Base-by-base conservation (phyloP, 2,888 invertebrate species). In the Lepetodrilus schrolli region DNA sequence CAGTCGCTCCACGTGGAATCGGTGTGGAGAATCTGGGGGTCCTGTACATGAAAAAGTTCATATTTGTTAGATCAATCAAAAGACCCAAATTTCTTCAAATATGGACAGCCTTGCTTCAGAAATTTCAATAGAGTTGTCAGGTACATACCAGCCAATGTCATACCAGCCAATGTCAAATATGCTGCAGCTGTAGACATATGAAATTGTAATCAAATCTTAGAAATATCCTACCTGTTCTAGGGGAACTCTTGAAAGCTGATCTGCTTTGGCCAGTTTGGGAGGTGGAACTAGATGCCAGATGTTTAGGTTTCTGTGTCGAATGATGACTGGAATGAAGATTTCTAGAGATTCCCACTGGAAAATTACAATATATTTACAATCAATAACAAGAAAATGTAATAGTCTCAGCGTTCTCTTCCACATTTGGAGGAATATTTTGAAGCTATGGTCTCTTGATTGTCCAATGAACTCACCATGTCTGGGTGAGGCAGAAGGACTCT, bases 1-100 rank as follows among this genome's bases (percentile, higher is more conserved):
- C 34, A 86, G 82, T 48, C 85, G 80, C 76, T 86, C 84, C 5
- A 86, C 78, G 66, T 80, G 80, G 76, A 88, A 87, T 68, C 86
- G 77, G 38, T 73, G 78, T 13, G 89, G 88, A 10, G 86, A 78
- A 30, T 86, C 86, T 30, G 87, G 88, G 21, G 81, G 76, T 49
- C 83, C 84, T 78, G 66, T 7, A 23, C 68, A 26, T 8, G 49
- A 21, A 21, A 34, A 4, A 23, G 13, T n/a, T n/a, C n/a, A n/a
- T n/a, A n/a, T n/a, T n/a, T n/a, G n/a, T n/a, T n/a, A n/a, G n/a
- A n/a, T n/a, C n/a, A n/a, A n/a, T n/a, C n/a, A n/a, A n/a, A n/a
- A n/a, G n/a, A n/a, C n/a, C n/a, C n/a, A n/a, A n/a, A n/a, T n/a
- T n/a, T n/a, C n/a, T n/a, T n/a, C n/a, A n/a, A n/a, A n/a, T n/a